Conservation (phyloP, 2,797 vertebrate species). For the Diplodus sargus region DNA sequence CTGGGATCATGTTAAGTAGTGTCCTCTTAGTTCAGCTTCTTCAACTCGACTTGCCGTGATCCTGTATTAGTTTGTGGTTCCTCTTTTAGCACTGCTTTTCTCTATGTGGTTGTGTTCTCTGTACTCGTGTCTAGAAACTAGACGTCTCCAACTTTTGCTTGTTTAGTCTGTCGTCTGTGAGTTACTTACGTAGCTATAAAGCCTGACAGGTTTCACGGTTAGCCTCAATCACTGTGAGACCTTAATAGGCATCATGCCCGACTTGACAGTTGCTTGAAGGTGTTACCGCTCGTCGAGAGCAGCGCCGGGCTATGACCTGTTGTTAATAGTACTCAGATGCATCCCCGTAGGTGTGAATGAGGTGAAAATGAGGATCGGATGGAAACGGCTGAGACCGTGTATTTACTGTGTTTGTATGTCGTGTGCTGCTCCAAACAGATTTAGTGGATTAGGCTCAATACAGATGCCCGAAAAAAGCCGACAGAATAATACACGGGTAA, state of each 20-base stretch:
- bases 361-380: slow-evolving; percentile 85
- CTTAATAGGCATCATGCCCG: slow-evolving; percentile 68
- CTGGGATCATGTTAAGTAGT: neutral
- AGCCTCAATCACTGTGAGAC: slow-evolving; percentile 54
- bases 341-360: slow-evolving; percentile 82
- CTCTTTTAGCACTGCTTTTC: too few relatives aligned
- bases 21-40: too few relatives aligned
- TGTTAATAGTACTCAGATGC: slow-evolving; percentile 84
- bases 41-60: neutral
- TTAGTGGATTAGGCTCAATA: slow-evolving; percentile 31
- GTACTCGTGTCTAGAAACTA: too few relatives aligned
- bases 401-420: slow-evolving; percentile 52
- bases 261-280: slow-evolving; percentile 73
- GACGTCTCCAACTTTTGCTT: neutral
- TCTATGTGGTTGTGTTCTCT: neutral
- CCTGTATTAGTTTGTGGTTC: neutral
- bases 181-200: slow-evolving; percentile 35
- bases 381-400: slow-evolving; percentile 83
- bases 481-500: slow-evolving; percentile 29
- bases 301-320: slow-evolving; percentile 77
- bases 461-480: slow-evolving; percentile 16
- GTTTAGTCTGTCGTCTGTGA: slow-evolving; percentile 29
- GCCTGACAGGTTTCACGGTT: slow-evolving; percentile 33
- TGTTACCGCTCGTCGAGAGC: slow-evolving; percentile 65
- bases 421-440: slow-evolving; percentile 51